These are phyloP conservation scores for Lophotriccus pileatus DNA, from an alignment of 2,797 vertebrate species.

Conservation along the genomic window DNA sequence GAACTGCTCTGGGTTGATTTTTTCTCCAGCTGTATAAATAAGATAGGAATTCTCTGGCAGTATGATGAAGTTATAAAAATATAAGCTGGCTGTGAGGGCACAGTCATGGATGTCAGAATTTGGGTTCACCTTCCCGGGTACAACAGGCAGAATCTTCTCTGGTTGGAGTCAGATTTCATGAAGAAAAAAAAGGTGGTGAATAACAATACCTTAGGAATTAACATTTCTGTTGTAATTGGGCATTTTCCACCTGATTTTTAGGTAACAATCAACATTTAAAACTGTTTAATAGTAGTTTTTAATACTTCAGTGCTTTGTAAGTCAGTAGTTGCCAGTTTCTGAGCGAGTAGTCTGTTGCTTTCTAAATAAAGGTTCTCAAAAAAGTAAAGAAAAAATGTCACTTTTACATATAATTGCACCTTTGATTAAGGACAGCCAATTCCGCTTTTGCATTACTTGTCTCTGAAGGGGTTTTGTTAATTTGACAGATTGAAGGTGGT, in stretches of 20 bases:
- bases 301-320: background rate
- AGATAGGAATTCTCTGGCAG: background rate
- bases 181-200: background rate
- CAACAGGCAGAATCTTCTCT: background rate
- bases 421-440: background rate
- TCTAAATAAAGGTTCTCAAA: background rate
- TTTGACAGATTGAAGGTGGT: background rate
- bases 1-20: background rate
- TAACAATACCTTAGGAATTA: background rate
- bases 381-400: background rate
- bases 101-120: background rate
- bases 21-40: constrained; percentile 14
- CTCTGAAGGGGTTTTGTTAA: background rate
- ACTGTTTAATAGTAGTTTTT: background rate
- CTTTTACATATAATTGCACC: background rate
- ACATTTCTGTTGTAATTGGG: background rate
- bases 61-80: background rate
- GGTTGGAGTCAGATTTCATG: background rate
- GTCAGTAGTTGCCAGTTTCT: background rate
- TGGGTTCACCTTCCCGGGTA: background rate
- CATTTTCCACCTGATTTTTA: background rate
- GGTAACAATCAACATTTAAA: background rate
- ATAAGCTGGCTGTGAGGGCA: background rate
- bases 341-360: background rate
- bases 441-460: background rate